A percentile compares a stretch with the other conserved stretches of the same genome.
These are phyloP conservation scores for Tenualosa ilisha DNA, from an alignment of 2,797 vertebrate genomes.

Conservation along the genomic window DNA sequence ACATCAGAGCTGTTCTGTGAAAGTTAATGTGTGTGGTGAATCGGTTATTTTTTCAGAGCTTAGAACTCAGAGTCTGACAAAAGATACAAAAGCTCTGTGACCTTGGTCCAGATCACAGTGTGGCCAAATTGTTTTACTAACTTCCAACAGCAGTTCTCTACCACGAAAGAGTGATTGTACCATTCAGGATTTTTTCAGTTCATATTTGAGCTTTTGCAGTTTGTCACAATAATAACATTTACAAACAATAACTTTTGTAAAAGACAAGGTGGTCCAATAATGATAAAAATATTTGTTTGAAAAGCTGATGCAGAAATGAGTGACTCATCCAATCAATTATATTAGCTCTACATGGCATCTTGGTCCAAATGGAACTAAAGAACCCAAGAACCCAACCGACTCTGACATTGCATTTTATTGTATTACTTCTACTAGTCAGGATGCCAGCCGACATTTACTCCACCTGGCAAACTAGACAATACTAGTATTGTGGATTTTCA, in stretches of 20 bases:
- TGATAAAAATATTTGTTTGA: neutral
- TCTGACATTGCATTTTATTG: too few relatives aligned
- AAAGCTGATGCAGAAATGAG: neutral
- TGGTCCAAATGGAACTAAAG: too few relatives aligned
- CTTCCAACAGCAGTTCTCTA: too few relatives aligned
- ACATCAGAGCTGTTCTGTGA: conserved; percentile 56
- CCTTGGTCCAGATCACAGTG: neutral
- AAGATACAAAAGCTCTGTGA: neutral
- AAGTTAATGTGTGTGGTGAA: conserved; percentile 31
- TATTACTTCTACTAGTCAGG: too few relatives aligned
- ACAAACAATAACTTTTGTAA: neutral
- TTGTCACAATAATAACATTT: neutral
- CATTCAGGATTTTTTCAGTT: too few relatives aligned
- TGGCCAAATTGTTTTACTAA: neutral
- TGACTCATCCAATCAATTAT: neutral
- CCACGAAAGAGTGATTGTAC: too few relatives aligned
- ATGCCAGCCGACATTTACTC: too few relatives aligned
- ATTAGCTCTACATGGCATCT: neutral
- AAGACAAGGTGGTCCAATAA: neutral
- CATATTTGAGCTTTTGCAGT: neutral
- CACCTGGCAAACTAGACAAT: too few relatives aligned
- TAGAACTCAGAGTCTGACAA: neutral
- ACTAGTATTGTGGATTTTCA: too few relatives aligned
- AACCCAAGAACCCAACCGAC: too few relatives aligned
- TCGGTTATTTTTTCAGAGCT: neutral